phyloP scores from a whole-genome alignment of 2,797 vertebrate species.

The Mormyrops attenuatus region DNA sequence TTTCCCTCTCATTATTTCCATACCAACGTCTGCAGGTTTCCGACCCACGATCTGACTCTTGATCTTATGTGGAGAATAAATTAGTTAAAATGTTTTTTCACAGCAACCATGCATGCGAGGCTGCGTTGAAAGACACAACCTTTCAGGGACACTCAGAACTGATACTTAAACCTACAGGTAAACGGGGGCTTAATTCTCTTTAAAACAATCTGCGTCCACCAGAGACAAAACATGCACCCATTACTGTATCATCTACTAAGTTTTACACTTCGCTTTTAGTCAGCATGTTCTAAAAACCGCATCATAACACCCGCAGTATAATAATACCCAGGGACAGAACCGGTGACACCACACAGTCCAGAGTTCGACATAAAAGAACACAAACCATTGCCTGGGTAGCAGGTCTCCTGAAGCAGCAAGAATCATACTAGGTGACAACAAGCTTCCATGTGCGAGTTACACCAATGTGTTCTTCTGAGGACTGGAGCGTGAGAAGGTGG shows the following conservation, averaged over 20 bases:
- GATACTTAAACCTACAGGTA: neutral
- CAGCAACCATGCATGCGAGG: neutral
- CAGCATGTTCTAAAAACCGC: neutral
- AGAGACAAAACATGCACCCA: neutral
- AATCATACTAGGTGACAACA: neutral
- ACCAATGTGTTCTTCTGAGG: neutral
- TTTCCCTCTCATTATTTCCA: neutral
- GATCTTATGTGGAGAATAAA: neutral
- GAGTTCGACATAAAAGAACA: neutral
- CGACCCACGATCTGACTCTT: neutral
- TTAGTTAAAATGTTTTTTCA: neutral
- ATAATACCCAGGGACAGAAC: neutral
- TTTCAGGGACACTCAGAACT: neutral
- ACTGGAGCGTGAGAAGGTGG: neutral
- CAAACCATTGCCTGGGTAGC: neutral
- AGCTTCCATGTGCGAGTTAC: neutral
- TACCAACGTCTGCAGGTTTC: constrained; percentile 5
- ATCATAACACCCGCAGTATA: neutral
- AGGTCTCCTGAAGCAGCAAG: neutral
- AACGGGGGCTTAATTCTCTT: neutral
- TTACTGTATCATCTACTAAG: neutral
- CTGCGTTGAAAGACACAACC: neutral
- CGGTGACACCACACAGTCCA: neutral
- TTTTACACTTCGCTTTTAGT: neutral
- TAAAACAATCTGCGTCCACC: neutral